Conservation (phyloP, 2,888 invertebrate genomes). For the Pomacea canaliculata region DNA sequence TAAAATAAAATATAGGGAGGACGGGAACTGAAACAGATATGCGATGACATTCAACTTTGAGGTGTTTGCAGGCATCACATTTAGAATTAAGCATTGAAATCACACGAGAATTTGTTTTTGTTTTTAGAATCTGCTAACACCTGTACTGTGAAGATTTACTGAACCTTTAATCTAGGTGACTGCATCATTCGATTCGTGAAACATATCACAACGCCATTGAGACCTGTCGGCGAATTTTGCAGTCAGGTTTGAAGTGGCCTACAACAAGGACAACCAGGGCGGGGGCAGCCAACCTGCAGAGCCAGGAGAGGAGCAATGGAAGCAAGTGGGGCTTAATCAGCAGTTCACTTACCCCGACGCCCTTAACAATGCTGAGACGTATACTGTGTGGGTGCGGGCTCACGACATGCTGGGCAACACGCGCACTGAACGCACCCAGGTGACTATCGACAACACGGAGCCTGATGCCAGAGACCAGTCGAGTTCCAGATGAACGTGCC, state of each 20-base stretch:
- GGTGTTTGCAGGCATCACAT: too few relatives aligned
- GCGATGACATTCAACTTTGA: too few relatives aligned
- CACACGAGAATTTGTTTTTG: too few relatives aligned
- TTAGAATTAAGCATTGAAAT: too few relatives aligned
- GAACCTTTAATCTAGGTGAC: too few relatives aligned
- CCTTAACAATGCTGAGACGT: conserved; percentile 28
- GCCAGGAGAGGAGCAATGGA: neutral
- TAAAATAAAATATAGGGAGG: too few relatives aligned
- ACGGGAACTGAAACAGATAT: too few relatives aligned
- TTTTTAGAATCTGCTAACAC: too few relatives aligned
- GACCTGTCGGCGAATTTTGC: neutral
- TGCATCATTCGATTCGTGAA: too few relatives aligned
- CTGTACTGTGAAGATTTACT: too few relatives aligned
- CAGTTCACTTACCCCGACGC: neutral
- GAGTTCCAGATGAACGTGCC: neutral
- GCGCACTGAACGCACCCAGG: conserved; percentile 22
- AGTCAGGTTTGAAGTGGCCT: conserved; percentile 34
- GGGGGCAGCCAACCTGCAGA: neutral
- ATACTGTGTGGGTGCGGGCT: conserved; percentile 40
- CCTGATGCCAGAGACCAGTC: conserved; percentile 11
- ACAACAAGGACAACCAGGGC: conserved; percentile 16
- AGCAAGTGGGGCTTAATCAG: neutral
- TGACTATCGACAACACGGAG: conserved; percentile 36
- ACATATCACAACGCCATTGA: too few relatives aligned
- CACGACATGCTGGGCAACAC: conserved; percentile 34